A percentile compares a stretch with the other conserved stretches of the same genome.
These are phyloP conservation scores for Aurelia aurita DNA, from an alignment of 30 jellyfish, hydroid and myxozoan species.

Conservation along the genomic window DNA sequence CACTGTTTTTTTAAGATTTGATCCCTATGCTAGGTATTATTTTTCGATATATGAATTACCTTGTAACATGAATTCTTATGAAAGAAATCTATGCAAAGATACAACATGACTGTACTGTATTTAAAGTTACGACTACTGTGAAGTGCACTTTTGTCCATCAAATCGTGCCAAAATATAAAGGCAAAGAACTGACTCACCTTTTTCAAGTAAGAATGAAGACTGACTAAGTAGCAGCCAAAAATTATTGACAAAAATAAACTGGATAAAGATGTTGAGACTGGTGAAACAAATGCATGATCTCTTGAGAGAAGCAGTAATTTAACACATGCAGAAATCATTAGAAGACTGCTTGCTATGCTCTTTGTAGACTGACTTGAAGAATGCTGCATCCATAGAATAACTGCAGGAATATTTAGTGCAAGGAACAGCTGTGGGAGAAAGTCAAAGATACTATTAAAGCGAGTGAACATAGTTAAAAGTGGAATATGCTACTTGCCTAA, in stretches of 20 bases:
- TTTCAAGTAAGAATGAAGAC: neutral
- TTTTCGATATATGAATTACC: too few relatives aligned
- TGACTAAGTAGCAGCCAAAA: conserved; percentile 4
- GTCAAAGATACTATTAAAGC: too few relatives aligned
- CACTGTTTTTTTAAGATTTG: neutral
- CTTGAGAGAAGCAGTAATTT: conserved; percentile 30
- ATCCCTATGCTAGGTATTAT: too few relatives aligned
- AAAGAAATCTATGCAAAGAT: too few relatives aligned
- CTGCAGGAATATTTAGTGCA: conserved; percentile 43
- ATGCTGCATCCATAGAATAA: conserved; percentile 28
- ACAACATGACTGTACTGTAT: too few relatives aligned
- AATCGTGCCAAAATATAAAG: too few relatives aligned
- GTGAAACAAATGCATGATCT: conserved; percentile 11
- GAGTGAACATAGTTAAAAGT: too few relatives aligned
- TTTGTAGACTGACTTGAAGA: neutral
- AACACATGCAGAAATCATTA: conserved; percentile 13
- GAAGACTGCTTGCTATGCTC: neutral
- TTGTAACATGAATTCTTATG: too few relatives aligned
- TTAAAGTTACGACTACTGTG: too few relatives aligned
- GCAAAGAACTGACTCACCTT: conserved; percentile 4
- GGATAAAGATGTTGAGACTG: neutral
- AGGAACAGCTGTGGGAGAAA: conserved; percentile 16
- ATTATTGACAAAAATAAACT: conserved; percentile 8
- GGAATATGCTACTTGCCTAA: too few relatives aligned
- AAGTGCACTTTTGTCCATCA: too few relatives aligned